These are phyloP conservation scores for Drosophila orena DNA, from an alignment of 1,140 invertebrate species.

Conservation along the genomic window DNA sequence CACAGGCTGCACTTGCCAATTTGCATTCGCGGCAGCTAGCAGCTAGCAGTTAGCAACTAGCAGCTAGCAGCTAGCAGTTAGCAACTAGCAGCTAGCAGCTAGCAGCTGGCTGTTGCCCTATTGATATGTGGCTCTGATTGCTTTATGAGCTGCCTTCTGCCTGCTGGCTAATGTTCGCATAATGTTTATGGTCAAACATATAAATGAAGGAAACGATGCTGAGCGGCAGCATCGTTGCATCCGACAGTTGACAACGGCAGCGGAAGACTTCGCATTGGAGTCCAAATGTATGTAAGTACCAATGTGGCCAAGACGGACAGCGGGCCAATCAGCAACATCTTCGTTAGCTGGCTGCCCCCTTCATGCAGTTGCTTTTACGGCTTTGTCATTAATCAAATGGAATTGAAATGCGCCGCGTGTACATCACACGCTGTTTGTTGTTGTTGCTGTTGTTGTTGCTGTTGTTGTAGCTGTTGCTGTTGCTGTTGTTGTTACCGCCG, in stretches of 20 bases:
- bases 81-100: constrained; percentile 23
- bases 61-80: background rate
- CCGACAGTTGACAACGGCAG: constrained; percentile 75
- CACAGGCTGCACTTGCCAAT: constrained; percentile 43
- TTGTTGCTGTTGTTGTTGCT: constrained; percentile 47
- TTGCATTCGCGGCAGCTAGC: constrained; percentile 56
- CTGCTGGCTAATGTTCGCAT: constrained; percentile 46
- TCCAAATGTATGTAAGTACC: background rate
- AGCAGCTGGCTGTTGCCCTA: background rate
- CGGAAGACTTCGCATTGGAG: constrained; percentile 9
- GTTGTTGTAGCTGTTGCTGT: constrained; percentile 26
- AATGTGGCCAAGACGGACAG: constrained; percentile 15
- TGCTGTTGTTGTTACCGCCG: constrained; percentile 50
- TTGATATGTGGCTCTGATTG: constrained; percentile 51
- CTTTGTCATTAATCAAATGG: constrained; percentile 83
- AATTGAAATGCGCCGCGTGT: constrained; percentile 82
- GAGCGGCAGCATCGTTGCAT: constrained; percentile 44
- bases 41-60: constrained; percentile 28
- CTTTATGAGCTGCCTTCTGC: constrained; percentile 55
- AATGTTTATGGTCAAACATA: constrained; percentile 61
- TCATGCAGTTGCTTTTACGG: constrained; percentile 77
- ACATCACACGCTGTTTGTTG: constrained; percentile 73
- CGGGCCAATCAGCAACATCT: constrained; percentile 79
- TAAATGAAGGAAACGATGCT: constrained; percentile 33
- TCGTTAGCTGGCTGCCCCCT: constrained; percentile 49